Percentiles rank a stretch among this genome's conserved stretches.
phyloP scores from a whole-genome alignment of 2,797 vertebrate genomes.

The Psittacula derbiana region DNA sequence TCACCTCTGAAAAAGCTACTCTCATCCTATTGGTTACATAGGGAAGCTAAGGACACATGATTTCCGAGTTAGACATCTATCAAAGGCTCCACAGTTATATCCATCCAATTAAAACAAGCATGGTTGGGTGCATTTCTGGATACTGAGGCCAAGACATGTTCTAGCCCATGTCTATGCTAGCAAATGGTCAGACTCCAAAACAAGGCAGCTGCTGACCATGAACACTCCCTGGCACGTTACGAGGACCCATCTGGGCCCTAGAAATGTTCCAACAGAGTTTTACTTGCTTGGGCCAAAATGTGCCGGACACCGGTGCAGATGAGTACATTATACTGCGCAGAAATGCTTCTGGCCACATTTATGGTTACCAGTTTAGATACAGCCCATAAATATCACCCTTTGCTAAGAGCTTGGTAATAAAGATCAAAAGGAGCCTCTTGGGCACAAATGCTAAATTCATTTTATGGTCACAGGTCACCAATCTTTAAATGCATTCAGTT shows the following conservation, averaged over 20 bases:
- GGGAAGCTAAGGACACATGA: not conserved
- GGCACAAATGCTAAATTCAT: not conserved
- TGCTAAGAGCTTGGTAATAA: not conserved
- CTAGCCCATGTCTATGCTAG: not conserved
- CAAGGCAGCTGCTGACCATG: not conserved
- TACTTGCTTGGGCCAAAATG: not conserved
- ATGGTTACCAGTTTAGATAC: not conserved
- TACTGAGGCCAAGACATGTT: not conserved
- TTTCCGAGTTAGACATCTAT: not conserved
- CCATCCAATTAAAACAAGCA: conserved; percentile 9
- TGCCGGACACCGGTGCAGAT: not conserved
- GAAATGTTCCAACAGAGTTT: not conserved
- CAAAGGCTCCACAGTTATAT: not conserved
- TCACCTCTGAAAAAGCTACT: not conserved
- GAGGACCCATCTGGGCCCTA: not conserved
- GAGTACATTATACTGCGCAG: not conserved
- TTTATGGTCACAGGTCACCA: not conserved
- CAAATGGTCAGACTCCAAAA: not conserved
- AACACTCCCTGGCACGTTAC: not conserved
- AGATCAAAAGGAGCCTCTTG: not conserved
- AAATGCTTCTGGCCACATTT: not conserved
- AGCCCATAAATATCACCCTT: not conserved
- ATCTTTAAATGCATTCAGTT: not conserved
- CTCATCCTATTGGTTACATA: not conserved
- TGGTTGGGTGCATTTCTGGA: not conserved